phyloP scores from a whole-genome alignment of 2,797 vertebrate species.

The Trematomus bernacchii region DNA sequence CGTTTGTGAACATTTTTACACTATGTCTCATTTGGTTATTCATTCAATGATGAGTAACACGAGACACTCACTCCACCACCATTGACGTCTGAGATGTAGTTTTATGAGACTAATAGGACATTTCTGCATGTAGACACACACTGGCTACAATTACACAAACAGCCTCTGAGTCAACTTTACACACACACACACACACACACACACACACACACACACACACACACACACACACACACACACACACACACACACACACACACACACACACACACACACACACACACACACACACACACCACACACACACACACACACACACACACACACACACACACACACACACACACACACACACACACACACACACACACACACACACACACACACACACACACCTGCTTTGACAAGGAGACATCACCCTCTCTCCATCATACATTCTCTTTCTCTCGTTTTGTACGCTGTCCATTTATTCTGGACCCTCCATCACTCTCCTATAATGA shows the following conservation, averaged over 20 bases:
- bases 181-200: not conserved
- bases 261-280: too few relatives aligned
- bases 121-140: not conserved
- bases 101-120: not conserved
- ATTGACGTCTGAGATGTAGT: not conserved
- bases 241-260: not conserved
- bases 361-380: not conserved
- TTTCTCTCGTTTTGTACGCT: conserved; percentile 1
- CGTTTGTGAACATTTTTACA: conserved; percentile 41
- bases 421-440: not conserved
- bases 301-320: not conserved
- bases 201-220: not conserved
- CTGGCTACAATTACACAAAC: conserved; percentile 18
- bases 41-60: conserved; percentile 17
- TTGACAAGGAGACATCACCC: not conserved
- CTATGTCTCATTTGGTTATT: conserved; percentile 23
- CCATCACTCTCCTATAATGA: conserved; percentile 36
- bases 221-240: not conserved
- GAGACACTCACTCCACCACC: not conserved
- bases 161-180: conserved; percentile 17
- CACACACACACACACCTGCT: not conserved
- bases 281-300: not conserved
- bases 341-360: too few relatives aligned
- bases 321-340: not conserved
- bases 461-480: conserved; percentile 30